These are phyloP conservation scores for Arvicanthis niloticus DNA, from an alignment of 2,113 vertebrate species.

Conservation along the genomic window DNA sequence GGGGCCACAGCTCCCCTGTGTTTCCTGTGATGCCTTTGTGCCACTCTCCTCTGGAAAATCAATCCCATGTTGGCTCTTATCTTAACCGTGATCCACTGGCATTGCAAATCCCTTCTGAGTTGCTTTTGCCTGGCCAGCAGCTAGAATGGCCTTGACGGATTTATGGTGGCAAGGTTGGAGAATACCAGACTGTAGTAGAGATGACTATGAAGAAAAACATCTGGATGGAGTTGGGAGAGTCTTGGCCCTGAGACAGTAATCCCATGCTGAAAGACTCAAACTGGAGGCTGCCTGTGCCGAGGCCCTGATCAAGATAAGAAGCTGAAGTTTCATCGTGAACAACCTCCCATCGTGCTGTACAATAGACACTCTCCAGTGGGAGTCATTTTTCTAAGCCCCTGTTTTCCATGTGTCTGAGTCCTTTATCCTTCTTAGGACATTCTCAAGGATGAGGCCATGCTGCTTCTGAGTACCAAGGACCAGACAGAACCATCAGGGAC, in stretches of 20 bases:
- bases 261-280: slow-evolving; percentile 60
- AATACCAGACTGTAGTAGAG: slow-evolving; percentile 60
- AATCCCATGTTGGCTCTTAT: background rate
- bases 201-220: slow-evolving; percentile 57
- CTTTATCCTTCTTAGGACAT: background rate
- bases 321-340: background rate
- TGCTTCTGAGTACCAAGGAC: background rate
- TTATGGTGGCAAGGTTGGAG: slow-evolving; percentile 57
- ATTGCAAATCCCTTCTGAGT: slow-evolving; percentile 28
- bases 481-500: background rate
- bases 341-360: background rate
- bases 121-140: slow-evolving; percentile 38
- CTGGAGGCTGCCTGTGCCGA: background rate
- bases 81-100: background rate
- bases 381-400: background rate
- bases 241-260: slow-evolving; percentile 59
- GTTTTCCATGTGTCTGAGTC: background rate
- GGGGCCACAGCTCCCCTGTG: rapidly evolving
- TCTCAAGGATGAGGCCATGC: background rate
- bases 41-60: background rate
- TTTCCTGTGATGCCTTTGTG: background rate
- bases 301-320: slow-evolving; percentile 70
- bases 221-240: slow-evolving; percentile 60
- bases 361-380: background rate
- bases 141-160: slow-evolving; percentile 36